Percentiles rank a stretch among this genome's conserved stretches.
phyloP scores from a whole-genome alignment of 2,797 vertebrate genomes.

The Oreochromis grahami region DNA sequence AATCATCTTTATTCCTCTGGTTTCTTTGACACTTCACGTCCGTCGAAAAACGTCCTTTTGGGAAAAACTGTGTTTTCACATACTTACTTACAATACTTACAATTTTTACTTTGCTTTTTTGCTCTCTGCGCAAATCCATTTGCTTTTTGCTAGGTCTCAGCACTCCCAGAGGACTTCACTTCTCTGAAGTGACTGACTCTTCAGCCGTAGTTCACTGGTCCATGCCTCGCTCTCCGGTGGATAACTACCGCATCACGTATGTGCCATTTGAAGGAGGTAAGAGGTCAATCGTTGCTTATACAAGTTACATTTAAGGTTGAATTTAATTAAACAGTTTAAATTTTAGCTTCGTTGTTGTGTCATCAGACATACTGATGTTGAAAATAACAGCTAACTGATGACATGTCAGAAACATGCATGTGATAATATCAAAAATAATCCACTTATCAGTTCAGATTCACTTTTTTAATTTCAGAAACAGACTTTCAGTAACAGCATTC shows the following conservation, averaged over 20 bases:
- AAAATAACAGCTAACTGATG: not conserved
- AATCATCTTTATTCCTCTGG: slow-evolving; percentile 11
- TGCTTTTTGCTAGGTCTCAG: slow-evolving; percentile 76
- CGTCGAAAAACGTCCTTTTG: not conserved
- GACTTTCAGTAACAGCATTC: not conserved
- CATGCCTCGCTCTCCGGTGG: slow-evolving; percentile 72
- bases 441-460: not conserved
- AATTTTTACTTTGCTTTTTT: not conserved
- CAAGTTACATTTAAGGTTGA: not conserved
- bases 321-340: not conserved
- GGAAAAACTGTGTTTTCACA: not conserved
- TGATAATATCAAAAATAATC: not conserved
- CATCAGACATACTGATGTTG: not conserved
- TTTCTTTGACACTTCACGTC: slow-evolving; percentile 8
- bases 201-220: slow-evolving; percentile 84
- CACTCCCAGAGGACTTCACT: slow-evolving; percentile 81
- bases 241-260: slow-evolving; percentile 85
- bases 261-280: slow-evolving; percentile 85
- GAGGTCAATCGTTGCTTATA: not conserved
- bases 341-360: not conserved
- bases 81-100: not conserved
- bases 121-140: not conserved
- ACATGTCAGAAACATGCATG: not conserved
- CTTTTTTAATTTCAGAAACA: not conserved
- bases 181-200: slow-evolving; percentile 87